Percentiles rank a stretch among this genome's conserved stretches.
Conservation (phyloP, 2,797 vertebrate genomes). For the Nyctalus aviator region DNA sequence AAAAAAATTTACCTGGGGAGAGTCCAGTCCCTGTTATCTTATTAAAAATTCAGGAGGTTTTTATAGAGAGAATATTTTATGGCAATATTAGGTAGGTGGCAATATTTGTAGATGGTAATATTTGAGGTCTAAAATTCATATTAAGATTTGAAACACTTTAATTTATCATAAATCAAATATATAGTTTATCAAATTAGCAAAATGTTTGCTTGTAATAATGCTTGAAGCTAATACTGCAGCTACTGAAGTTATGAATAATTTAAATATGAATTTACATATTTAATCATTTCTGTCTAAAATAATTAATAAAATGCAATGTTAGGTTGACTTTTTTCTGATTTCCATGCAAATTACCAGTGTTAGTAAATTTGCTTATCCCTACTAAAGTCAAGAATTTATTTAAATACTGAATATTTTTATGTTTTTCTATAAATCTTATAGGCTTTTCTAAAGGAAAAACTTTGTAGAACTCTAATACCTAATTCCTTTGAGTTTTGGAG, state of each 20-base stretch:
- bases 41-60: slow-evolving; percentile 70
- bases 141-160: slow-evolving; percentile 66
- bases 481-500: not conserved
- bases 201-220: slow-evolving; percentile 74
- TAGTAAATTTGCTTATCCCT: slow-evolving; percentile 80
- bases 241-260: slow-evolving; percentile 77
- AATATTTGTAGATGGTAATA: not conserved
- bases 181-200: slow-evolving; percentile 73
- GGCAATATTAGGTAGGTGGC: not conserved
- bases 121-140: slow-evolving; percentile 53
- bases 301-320: slow-evolving; percentile 61
- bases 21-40: not conserved
- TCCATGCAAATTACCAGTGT: slow-evolving; percentile 77
- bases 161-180: slow-evolving; percentile 41
- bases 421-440: slow-evolving; percentile 43
- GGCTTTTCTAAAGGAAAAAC: slow-evolving; percentile 12
- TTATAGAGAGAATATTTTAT: slow-evolving; percentile 53
- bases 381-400: slow-evolving; percentile 76
- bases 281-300: slow-evolving; percentile 82
- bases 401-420: slow-evolving; percentile 78
- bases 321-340: slow-evolving; percentile 72
- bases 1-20: slow-evolving; percentile 43
- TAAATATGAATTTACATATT: slow-evolving; percentile 76
- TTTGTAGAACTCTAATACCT: slow-evolving; percentile 7
- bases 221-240: slow-evolving; percentile 63